phyloP scores from a whole-genome alignment of 2,113 vertebrate species.

The Anhinga anhinga region DNA sequence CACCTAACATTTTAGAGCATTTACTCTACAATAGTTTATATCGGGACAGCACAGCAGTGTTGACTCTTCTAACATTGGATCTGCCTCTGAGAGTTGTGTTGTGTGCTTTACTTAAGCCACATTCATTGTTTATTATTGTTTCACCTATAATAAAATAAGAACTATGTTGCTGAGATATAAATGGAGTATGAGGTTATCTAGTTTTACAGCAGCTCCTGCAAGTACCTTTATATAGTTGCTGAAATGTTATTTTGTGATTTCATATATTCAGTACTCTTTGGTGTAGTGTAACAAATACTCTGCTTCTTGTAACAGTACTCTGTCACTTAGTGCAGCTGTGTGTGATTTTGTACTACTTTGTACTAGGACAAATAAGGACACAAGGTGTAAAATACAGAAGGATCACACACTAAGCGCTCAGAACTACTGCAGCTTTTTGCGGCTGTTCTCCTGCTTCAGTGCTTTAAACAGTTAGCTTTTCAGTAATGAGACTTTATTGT shows the following conservation, averaged over 20 bases:
- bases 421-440: neutral
- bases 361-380: neutral
- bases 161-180: neutral
- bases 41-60: neutral
- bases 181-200: neutral
- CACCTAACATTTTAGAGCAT: neutral
- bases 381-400: neutral
- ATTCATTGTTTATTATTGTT: neutral
- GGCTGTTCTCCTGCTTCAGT: neutral
- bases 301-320: neutral
- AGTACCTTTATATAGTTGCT: neutral
- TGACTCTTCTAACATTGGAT: neutral
- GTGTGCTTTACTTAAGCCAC: neutral
- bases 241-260: neutral
- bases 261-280: neutral
- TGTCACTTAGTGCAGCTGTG: neutral
- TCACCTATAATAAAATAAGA: neutral
- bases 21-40: neutral
- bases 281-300: neutral
- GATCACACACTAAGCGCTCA: neutral
- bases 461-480: constrained; percentile 5
- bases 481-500: neutral
- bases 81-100: neutral
- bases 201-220: neutral
- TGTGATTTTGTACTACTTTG: neutral